Conservation (phyloP, 2,113 vertebrate genomes). For the Rhynchomys soricoides region DNA sequence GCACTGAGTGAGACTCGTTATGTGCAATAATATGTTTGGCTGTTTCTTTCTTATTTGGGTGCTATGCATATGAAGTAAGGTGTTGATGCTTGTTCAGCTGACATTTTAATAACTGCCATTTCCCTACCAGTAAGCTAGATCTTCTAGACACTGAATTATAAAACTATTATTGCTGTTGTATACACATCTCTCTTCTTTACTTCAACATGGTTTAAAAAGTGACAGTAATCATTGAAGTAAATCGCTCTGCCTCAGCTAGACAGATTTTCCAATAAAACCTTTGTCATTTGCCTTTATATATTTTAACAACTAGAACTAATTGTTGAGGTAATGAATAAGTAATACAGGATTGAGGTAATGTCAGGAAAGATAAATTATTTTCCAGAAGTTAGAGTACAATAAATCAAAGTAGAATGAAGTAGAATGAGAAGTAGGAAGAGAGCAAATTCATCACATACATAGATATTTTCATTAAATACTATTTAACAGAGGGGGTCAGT, state of each 20-base stretch:
- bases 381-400: conserved; percentile 60
- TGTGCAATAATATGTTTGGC: not conserved
- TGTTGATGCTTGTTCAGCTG: not conserved
- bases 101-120: not conserved
- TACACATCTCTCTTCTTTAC: not conserved
- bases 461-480: conserved; percentile 67
- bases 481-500: conserved; percentile 29
- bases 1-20: not conserved
- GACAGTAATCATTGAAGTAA: not conserved
- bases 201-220: not conserved
- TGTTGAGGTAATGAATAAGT: conserved; percentile 74
- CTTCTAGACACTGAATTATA: conserved; percentile 18
- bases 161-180: conserved; percentile 11
- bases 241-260: conserved; percentile 2
- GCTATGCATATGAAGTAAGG: not conserved
- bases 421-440: conserved; percentile 55
- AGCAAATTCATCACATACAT: conserved; percentile 56
- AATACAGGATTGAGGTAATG: conserved; percentile 64
- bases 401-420: conserved; percentile 65
- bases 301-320: conserved; percentile 73
- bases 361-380: conserved; percentile 62
- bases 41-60: not conserved
- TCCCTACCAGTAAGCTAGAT: not conserved
- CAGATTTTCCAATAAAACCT: conserved; percentile 20
- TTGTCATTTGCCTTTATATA: conserved; percentile 57